Percentiles rank a stretch among this genome's conserved stretches.
phyloP scores from a whole-genome alignment of 2,888 invertebrate genomes.

The Unio delphinus region DNA sequence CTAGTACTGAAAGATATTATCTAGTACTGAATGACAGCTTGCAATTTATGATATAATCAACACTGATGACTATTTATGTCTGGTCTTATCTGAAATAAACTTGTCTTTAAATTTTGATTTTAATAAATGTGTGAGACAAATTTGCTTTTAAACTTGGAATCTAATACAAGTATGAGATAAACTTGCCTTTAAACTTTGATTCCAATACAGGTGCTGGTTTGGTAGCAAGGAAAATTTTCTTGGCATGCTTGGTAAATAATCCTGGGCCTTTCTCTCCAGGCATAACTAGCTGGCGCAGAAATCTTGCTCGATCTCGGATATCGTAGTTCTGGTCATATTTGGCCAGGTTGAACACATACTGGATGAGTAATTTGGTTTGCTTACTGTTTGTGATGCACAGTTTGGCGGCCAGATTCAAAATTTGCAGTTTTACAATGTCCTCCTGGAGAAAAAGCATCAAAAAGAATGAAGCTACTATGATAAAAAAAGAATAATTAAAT shows the following conservation, averaged over 20 bases:
- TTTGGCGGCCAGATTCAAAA: slow-evolving; percentile 94
- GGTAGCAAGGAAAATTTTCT: slow-evolving; percentile 88
- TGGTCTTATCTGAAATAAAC: background rate
- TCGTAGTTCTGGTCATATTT: slow-evolving; percentile 98
- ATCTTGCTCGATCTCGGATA: slow-evolving; percentile 93
- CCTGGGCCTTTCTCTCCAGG: slow-evolving; percentile 74
- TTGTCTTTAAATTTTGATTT: background rate
- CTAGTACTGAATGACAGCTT: no score
- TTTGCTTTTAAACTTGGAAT: background rate
- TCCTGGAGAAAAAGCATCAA: slow-evolving; percentile 77
- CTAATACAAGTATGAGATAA: background rate
- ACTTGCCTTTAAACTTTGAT: slow-evolving; percentile 75
- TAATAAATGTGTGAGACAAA: slow-evolving; percentile 76
- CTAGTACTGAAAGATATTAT: no score
- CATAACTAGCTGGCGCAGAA: slow-evolving; percentile 87
- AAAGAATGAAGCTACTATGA: background rate
- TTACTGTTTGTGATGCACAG: slow-evolving; percentile 89
- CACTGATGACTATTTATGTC: no score
- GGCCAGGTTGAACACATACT: slow-evolving; percentile 93
- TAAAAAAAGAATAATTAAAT: no score
- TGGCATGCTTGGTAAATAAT: slow-evolving; percentile 79
- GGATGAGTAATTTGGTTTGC: slow-evolving; percentile 88
- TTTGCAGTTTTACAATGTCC: slow-evolving; percentile 95
- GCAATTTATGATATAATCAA: no score
- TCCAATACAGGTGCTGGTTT: slow-evolving; percentile 95